Percentiles rank a stretch among this genome's conserved stretches.
phyloP scores from a whole-genome alignment of 1,140 invertebrate genomes.

The Palaemon carinicauda region DNA sequence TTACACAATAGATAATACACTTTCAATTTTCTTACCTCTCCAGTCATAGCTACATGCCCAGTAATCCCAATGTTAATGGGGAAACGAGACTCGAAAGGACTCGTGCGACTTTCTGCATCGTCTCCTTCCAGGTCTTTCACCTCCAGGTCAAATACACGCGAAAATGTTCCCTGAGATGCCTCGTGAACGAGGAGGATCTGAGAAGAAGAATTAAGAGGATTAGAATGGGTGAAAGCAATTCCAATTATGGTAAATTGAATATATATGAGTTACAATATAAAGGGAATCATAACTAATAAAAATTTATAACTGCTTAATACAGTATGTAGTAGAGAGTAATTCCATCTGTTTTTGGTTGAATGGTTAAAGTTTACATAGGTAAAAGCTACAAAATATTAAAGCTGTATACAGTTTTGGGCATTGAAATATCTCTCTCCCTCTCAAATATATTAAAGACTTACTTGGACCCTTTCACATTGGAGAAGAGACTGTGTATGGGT shows the following conservation, averaged over 20 bases:
- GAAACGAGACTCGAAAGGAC: conserved; percentile 90
- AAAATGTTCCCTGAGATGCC: conserved; percentile 83
- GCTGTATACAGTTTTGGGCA: no score
- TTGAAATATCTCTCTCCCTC: no score
- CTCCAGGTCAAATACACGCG: conserved; percentile 90
- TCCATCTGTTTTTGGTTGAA: no score
- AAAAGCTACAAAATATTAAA: no score
- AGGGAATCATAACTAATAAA: no score
- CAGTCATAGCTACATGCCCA: conserved; percentile 94
- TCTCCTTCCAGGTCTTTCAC: conserved; percentile 79
- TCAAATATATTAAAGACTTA: conserved; percentile 63
- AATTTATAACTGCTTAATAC: no score
- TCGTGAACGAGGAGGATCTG: conserved; percentile 87
- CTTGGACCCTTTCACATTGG: conserved; percentile 91
- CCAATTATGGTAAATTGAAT: no score
- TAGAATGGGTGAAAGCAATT: no score
- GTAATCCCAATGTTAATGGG: conserved; percentile 97
- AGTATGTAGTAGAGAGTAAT: no score
- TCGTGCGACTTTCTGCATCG: conserved; percentile 74
- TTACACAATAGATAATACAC: not conserved
- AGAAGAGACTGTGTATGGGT: conserved; percentile 94
- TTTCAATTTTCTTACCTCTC: conserved; percentile 76
- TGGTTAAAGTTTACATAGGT: no score
- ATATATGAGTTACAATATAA: no score
- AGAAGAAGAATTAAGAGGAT: conserved; percentile 39